Evolutionary conservation across 2,888 invertebrate genomes (phyloP).

Genomic region (Athripsodes cinereus): DNA sequence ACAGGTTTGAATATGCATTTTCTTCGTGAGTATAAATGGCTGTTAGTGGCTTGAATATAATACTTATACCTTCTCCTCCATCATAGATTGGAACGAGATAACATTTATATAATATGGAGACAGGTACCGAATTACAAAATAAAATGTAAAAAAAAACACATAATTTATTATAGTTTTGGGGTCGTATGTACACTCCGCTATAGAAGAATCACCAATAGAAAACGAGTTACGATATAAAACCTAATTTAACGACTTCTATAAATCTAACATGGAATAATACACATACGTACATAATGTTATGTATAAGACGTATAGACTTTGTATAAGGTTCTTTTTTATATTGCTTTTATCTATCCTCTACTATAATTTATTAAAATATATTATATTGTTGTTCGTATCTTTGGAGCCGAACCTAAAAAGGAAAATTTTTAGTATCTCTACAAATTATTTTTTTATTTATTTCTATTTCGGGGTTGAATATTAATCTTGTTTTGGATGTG

Average conservation of each 20-base stretch:
- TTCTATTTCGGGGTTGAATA: too few species aligned
- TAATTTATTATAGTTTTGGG: constrained; percentile 1
- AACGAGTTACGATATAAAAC: not conserved
- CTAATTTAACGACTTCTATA: not conserved
- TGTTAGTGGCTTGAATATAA: too few species aligned
- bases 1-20: too few species aligned
- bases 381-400: too few species aligned
- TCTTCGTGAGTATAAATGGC: too few species aligned
- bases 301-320: not conserved
- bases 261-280: not conserved
- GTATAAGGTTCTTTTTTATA: constrained; percentile 1
- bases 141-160: not conserved
- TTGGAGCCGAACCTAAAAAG: not conserved
- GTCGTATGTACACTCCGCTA: not conserved
- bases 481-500: too few species aligned
- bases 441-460: too few species aligned
- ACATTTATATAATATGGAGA: not conserved
- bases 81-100: not conserved
- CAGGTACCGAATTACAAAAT: not conserved
- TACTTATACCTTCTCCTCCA: too few species aligned
- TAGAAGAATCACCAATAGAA: constrained; percentile 1
- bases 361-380: not conserved
- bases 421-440: not conserved
- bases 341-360: not conserved
- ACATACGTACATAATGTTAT: too few species aligned